Conservation (phyloP, 2,113 vertebrate species). For the Tinamus guttatus region DNA sequence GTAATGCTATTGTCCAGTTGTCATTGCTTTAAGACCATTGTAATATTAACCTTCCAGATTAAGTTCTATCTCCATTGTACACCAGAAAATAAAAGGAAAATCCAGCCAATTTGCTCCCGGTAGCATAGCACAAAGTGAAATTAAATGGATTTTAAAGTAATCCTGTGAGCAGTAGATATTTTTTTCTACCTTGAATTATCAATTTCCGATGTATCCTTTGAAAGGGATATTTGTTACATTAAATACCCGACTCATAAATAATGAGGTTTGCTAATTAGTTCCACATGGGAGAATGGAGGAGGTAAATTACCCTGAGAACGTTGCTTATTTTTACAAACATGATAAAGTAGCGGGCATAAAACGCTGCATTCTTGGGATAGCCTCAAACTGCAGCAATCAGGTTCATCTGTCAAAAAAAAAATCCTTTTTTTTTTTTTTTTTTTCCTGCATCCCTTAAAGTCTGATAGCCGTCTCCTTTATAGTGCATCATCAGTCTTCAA, state of each 20-base stretch:
- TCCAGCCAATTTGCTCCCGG: rapidly evolving
- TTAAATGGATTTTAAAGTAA: not conserved
- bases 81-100: not conserved
- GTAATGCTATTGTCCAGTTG: constrained; percentile 52
- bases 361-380: constrained; percentile 15
- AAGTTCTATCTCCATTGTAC: not conserved
- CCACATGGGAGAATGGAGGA: constrained; percentile 62
- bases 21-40: constrained; percentile 41
- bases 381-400: constrained; percentile 6
- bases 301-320: constrained; percentile 58
- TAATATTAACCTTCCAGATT: constrained; percentile 19
- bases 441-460: not conserved
- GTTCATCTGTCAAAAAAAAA: constrained; percentile 40
- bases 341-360: constrained; percentile 51
- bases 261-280: constrained; percentile 65
- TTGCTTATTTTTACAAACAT: constrained; percentile 66
- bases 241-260: constrained; percentile 69
- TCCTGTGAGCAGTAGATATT: not conserved
- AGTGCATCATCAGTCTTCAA: not conserved
- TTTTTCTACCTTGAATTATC: constrained; percentile 55
- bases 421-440: too few relatives aligned
- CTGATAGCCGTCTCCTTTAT: not conserved
- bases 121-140: not conserved
- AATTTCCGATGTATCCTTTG: constrained; percentile 38
- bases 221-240: constrained; percentile 64